Conservation (phyloP, 2,888 invertebrate species). For the Zele albiditarsus region DNA sequence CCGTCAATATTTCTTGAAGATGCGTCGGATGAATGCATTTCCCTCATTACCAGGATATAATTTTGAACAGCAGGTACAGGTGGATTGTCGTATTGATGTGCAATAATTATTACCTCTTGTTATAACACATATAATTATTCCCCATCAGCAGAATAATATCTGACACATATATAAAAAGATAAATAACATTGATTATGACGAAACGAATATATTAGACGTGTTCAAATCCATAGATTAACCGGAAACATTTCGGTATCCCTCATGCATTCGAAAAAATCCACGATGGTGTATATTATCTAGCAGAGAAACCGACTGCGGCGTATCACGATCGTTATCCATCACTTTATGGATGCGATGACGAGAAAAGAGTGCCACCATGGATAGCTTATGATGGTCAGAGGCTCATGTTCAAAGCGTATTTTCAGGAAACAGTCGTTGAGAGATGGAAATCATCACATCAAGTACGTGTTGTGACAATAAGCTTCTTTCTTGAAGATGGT, state of each 20-base stretch:
- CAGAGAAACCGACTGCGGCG: conserved; percentile 78
- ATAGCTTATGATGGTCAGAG: conserved; percentile 91
- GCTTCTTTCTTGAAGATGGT: conserved; percentile 92
- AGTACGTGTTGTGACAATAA: conserved; percentile 87
- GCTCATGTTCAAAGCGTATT: conserved; percentile 84
- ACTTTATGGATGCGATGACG: conserved; percentile 83
- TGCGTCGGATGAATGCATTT: conserved; percentile 79
- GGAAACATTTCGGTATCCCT: conserved; percentile 78
- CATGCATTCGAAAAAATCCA: conserved; percentile 78
- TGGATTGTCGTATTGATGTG: too few species aligned
- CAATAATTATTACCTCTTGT: too few species aligned
- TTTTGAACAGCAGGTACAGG: conserved; percentile 79
- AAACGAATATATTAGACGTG: neutral
- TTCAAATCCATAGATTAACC: conserved; percentile 75
- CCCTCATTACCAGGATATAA: conserved; percentile 85
- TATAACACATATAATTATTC: too few species aligned
- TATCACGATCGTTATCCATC: conserved; percentile 80
- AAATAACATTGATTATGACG: neutral
- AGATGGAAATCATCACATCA: conserved; percentile 78
- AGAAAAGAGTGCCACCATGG: conserved; percentile 87
- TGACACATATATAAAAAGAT: too few species aligned
- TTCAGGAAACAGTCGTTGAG: conserved; percentile 87
- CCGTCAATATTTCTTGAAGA: conserved; percentile 49
- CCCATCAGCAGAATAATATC: too few species aligned
- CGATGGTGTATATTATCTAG: conserved; percentile 77